These are phyloP conservation scores for Lontra canadensis DNA, from an alignment of 2,113 vertebrate genomes.

Conservation along the genomic window DNA sequence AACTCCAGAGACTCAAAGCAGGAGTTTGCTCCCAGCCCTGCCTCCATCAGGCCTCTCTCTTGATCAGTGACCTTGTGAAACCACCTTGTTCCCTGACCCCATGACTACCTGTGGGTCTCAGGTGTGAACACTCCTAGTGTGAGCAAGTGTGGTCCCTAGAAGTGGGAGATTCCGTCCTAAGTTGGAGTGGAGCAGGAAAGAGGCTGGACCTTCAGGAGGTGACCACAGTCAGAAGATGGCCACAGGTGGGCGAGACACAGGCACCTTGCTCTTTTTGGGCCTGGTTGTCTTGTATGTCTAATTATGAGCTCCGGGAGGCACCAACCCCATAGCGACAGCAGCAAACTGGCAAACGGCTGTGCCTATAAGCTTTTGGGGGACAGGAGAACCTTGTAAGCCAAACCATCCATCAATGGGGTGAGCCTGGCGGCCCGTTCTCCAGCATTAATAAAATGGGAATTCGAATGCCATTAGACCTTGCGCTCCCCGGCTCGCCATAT, in stretches of 20 bases:
- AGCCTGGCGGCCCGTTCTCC: not conserved
- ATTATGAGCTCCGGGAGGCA: not conserved
- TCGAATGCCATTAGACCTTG: not conserved
- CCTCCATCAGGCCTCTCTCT: not conserved
- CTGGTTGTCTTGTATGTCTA: not conserved
- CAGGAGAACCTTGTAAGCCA: not conserved
- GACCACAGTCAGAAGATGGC: not conserved
- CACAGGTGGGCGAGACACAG: not conserved
- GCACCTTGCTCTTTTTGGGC: not conserved
- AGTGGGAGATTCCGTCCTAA: not conserved
- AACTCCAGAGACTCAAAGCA: not conserved
- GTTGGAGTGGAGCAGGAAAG: not conserved
- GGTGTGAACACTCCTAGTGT: not conserved
- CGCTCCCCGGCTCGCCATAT: not conserved
- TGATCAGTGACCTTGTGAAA: not conserved
- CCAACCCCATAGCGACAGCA: rapidly evolving
- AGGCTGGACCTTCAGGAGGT: not conserved
- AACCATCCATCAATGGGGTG: not conserved
- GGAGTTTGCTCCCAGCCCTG: not conserved
- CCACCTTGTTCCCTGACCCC: not conserved
- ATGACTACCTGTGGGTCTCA: rapidly evolving
- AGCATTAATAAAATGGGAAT: not conserved
- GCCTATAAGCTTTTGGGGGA: not conserved
- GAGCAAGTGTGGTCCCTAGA: too few relatives aligned
- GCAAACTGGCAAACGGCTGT: rapidly evolving